These are phyloP conservation scores for Diplosoma virens DNA, from an alignment of 23 tunicate species.

Conservation along the genomic window DNA sequence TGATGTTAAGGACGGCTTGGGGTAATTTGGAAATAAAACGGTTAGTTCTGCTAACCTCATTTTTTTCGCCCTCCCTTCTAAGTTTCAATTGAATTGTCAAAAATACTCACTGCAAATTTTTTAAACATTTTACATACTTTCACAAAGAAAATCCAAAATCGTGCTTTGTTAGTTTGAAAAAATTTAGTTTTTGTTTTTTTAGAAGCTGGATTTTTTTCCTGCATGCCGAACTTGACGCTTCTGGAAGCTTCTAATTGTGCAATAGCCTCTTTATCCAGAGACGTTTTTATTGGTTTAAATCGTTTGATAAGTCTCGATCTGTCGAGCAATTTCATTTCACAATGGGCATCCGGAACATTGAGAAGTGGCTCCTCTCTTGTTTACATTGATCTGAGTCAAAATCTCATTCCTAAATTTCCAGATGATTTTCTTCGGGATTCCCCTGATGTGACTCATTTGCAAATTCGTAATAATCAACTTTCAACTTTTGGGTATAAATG, in stretches of 20 bases:
- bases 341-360: constrained; percentile 35
- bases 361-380: constrained; percentile 26
- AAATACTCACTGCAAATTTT: too few relatives aligned
- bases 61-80: too few relatives aligned
- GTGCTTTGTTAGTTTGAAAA: too few relatives aligned
- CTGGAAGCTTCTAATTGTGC: constrained; percentile 62
- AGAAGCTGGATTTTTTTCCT: constrained; percentile 45
- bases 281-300: constrained; percentile 33
- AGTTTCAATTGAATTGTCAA: too few relatives aligned
- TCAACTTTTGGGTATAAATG: constrained; percentile 9
- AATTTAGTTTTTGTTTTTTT: too few relatives aligned
- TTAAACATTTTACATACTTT: too few relatives aligned
- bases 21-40: too few relatives aligned
- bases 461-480: constrained; percentile 49
- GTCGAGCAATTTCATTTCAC: constrained; percentile 40
- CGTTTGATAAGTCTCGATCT: constrained; percentile 55
- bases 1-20: too few relatives aligned
- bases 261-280: constrained; percentile 2
- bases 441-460: constrained; percentile 40
- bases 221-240: constrained; percentile 40
- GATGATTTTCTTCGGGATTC: constrained; percentile 28
- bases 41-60: too few relatives aligned
- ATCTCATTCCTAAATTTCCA: constrained; percentile 26
- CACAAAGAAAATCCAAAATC: too few relatives aligned
- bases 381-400: constrained; percentile 54